Evolutionary conservation across 2,113 vertebrate species (phyloP).

Genomic region (Ondatra zibethicus): DNA sequence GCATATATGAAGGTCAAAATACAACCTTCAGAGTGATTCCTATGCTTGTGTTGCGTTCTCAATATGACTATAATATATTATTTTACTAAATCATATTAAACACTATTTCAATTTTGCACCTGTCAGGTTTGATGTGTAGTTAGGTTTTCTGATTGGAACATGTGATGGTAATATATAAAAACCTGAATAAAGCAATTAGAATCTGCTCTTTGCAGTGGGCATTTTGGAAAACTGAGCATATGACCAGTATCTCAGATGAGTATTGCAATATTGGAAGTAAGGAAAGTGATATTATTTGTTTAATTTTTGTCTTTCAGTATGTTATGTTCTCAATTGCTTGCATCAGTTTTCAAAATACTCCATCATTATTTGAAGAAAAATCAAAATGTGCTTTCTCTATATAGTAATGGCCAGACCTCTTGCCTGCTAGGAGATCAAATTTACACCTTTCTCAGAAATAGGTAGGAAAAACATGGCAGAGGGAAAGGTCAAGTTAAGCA

Average conservation of each 20-base stretch:
- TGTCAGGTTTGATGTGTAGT: constrained; percentile 38
- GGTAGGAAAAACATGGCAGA: background rate
- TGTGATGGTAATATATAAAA: background rate
- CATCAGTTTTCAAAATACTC: background rate
- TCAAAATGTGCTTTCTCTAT: background rate
- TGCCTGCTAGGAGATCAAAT: background rate
- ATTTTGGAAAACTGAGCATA: background rate
- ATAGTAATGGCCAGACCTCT: background rate
- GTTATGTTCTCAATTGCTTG: background rate
- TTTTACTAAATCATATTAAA: constrained; percentile 73
- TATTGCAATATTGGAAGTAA: background rate
- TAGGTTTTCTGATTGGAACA: constrained; percentile 28
- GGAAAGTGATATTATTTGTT: background rate
- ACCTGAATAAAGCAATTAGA: background rate
- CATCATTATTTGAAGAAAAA: background rate
- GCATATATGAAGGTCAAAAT: background rate
- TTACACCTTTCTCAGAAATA: background rate
- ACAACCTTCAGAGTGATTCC: background rate
- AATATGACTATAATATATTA: background rate
- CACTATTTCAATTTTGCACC: constrained; percentile 61
- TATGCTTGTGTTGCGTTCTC: background rate
- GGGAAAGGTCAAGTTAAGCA: background rate
- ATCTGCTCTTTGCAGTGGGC: background rate
- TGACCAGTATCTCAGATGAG: background rate
- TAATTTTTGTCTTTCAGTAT: background rate